Evolutionary conservation across 2,888 invertebrate genomes (phyloP).

Genomic region (Andrena haemorrhoa): DNA sequence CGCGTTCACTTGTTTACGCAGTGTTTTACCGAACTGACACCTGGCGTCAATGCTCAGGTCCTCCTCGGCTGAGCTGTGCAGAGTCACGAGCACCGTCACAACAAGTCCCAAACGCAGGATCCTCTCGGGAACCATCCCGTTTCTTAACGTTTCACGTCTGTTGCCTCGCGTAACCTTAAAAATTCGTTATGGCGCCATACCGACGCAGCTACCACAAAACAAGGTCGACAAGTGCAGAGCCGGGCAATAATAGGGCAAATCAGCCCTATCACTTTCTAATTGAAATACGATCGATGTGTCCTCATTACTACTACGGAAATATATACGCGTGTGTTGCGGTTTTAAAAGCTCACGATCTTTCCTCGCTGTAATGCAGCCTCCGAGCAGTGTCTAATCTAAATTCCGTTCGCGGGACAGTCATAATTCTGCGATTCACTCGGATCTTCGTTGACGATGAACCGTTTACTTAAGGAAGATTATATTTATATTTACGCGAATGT

Average conservation of each 20-base stretch:
- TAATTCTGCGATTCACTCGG: not conserved
- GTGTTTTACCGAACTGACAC: slow-evolving; percentile 79
- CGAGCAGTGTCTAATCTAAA: not conserved
- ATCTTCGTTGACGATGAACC: too few relatives aligned
- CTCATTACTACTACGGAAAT: slow-evolving; percentile 8
- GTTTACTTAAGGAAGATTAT: not conserved
- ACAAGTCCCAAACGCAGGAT: slow-evolving; percentile 36
- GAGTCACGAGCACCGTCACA: slow-evolving; percentile 24
- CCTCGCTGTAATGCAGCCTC: not conserved
- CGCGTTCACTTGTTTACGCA: slow-evolving; percentile 81
- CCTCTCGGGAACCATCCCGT: slow-evolving; percentile 45
- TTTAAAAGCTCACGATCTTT: slow-evolving; percentile 11
- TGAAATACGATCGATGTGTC: slow-evolving; percentile 48
- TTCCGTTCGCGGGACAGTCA: not conserved
- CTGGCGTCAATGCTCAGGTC: slow-evolving; percentile 46
- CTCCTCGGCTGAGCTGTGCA: slow-evolving; percentile 21
- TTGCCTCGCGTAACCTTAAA: slow-evolving; percentile 55
- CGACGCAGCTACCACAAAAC: slow-evolving; percentile 45
- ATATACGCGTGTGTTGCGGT: slow-evolving; percentile 33
- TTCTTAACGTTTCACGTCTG: slow-evolving; percentile 8
- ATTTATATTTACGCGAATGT: not conserved
- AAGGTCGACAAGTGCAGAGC: slow-evolving; percentile 56
- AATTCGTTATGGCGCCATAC: slow-evolving; percentile 47
- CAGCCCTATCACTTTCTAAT: slow-evolving; percentile 51
- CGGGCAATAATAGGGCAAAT: slow-evolving; percentile 44